Base-by-base conservation (phyloP, 2,888 invertebrate genomes). In the Lysandra coridon region DNA sequence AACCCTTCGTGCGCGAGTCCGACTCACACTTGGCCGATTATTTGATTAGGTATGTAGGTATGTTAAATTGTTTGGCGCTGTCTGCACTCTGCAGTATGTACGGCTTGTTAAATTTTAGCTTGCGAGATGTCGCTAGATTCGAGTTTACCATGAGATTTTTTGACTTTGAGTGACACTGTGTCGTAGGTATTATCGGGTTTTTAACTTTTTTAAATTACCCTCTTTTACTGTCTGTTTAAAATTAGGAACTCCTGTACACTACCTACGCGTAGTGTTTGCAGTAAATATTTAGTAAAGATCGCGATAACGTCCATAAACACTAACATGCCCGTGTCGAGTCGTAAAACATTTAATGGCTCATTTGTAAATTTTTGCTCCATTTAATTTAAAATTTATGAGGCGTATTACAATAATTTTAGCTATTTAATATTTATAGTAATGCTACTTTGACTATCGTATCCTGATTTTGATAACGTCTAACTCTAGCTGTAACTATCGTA, bases 291-390 rank as follows among this genome's bases (percentile, higher is more conserved):
- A 49, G 53, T 49, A 44, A 44, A 75, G 23, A 75, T 74, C 17
- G 74, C 14, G 44, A 30, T 75, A 49, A 75, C 49, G 14, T 12
- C 49, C 33, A 49, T 75, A 75, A 37, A 75, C 53, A 53, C 49
- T 30, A 76, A 75, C 75, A 44, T 0, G 75, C 49, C 44, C 74
- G 30, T 23, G n/a, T 6, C 40, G 75, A 23, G 53, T 76, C 49
- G 53, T 76, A 57, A 76, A 76, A 76, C 33, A 5, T 76, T 49
- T 76, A 57, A 76, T 57, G 49, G 57, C 76, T 76, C 53, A 57
- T 76, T 76, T 76, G 53, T 53, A 30, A 76, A 57, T 14, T 76
- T 57, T 57, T 49, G 49, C 74, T 49, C 30, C 53, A 44, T 74
- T 30, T 75, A 53, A 14, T 53, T 64, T 30, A 4, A 64, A 69